A percentile compares a stretch with the other conserved stretches of the same genome.
Evolutionary conservation across 2,888 invertebrate species (phyloP).

Genomic region (Drosophila anomalata): DNA sequence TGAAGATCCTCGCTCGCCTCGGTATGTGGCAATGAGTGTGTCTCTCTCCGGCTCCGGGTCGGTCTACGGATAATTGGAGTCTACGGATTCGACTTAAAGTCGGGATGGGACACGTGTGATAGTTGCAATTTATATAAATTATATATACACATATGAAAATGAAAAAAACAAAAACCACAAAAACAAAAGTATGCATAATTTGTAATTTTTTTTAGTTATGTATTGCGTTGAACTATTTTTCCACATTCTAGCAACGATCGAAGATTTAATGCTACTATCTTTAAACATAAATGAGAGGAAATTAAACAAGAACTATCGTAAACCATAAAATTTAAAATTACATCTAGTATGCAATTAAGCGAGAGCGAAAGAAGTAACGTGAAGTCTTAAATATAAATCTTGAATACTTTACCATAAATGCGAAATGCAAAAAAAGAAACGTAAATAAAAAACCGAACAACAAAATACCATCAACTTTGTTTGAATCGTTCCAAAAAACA

Average conservation of each 20-base stretch:
- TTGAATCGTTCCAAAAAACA: conserved; percentile 53
- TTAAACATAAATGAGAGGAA: conserved; percentile 39
- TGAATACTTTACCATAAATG: conserved; percentile 51
- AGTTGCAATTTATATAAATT: conserved; percentile 78
- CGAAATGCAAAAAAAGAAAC: conserved; percentile 24
- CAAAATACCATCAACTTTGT: conserved; percentile 54
- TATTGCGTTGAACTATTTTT: conserved; percentile 44
- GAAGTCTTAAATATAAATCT: conserved; percentile 48
- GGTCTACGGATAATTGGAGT: conserved; percentile 1
- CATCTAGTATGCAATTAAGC: conserved; percentile 52
- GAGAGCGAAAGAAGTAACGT: conserved; percentile 42
- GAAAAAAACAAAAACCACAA: conserved; percentile 43
- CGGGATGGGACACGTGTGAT: conserved; percentile 76
- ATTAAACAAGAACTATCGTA: conserved; percentile 50
- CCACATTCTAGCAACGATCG: conserved; percentile 70
- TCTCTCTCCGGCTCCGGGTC: conserved; percentile 51
- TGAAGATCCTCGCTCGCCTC: conserved; percentile 61
- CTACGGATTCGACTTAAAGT: conserved; percentile 23
- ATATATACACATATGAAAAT: conserved; percentile 50
- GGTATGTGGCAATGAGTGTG: conserved; percentile 76
- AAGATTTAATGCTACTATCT: conserved; percentile 77
- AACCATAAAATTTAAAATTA: conserved; percentile 48
- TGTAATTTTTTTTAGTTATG: conserved; percentile 26
- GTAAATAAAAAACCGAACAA: conserved; percentile 44
- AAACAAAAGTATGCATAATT: conserved; percentile 62